Base-by-base conservation (phyloP, 2,888 invertebrate genomes). In the Eupithecia vulgata region DNA sequence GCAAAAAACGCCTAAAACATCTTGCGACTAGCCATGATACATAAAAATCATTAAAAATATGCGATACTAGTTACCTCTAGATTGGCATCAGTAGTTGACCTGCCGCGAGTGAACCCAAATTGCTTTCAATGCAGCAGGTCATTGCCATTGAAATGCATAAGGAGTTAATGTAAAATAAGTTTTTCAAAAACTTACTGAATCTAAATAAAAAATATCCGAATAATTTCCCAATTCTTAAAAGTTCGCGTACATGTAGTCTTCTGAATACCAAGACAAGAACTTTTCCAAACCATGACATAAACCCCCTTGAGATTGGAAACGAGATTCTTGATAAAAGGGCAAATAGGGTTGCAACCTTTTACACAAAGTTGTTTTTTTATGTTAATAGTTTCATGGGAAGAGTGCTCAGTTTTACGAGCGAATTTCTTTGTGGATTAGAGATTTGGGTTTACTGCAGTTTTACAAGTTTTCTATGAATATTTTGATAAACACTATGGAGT, bases 241-340 rank as follows among this genome's bases (percentile, higher is more conserved):
- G 62, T 34, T 30, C 59, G n/a, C 6, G 34, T 42, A 5, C 42
- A n/a, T 68, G 34, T 68, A 30, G 68, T 52, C 70, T 21, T 34
- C 59, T 42, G 34, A 15, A 30, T 25, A 35, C 30, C 10, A 52
- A 12, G 17, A 21, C 30, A 48, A 25, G 65, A 65, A 52, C 17
- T 52, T 64, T 65, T 52, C 70, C 37, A 17, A 52, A 64, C 70
- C 52, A 25, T 70, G 48, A 70, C 37, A 37, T 25, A 70, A 64
- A 37, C 10, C n/a, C 65, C 70, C 70, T 21, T 17, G 70, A 65
- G 70, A 70, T 40, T 8, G 48, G 40, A 35, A 52, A 42, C 68
- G 35, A 64, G 64, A 70, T 70, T 62, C 52, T 25, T 70, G 52
- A 37, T 45, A 70, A 64, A 52, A 25, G 70, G 35, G 21, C 25